Evolutionary conservation across 1,140 invertebrate genomes (phyloP).

Genomic region (Drosophila baimaii): DNA sequence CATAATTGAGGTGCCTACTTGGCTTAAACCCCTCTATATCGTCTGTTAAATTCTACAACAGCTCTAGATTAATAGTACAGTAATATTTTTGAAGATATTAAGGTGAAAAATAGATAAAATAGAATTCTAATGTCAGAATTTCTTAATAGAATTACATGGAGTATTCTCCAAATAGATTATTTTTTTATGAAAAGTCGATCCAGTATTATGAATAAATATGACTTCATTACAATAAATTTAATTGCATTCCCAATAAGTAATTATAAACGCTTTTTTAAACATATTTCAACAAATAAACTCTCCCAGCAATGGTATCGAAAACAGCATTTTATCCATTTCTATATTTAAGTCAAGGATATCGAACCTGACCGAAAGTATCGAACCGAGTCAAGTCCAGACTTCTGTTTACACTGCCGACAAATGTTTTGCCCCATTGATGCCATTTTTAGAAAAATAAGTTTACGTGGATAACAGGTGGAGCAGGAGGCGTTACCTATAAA

Average conservation of each 20-base stretch:
- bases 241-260: background rate
- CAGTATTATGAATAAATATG: background rate
- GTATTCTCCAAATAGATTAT: too few species aligned
- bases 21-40: too few species aligned
- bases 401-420: conserved; percentile 1
- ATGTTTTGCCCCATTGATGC: background rate
- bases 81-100: background rate
- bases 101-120: too few species aligned
- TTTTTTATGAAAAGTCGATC: too few species aligned
- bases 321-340: background rate
- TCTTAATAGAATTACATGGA: too few species aligned
- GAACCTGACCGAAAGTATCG: conserved; percentile 1
- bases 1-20: too few species aligned
- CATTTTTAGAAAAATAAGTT: conserved; percentile 14
- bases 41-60: too few species aligned
- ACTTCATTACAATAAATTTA: background rate
- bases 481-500: background rate
- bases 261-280: background rate
- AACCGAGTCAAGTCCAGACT: background rate
- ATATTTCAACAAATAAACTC: background rate
- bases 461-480: background rate
- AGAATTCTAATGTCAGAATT: too few species aligned
- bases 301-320: too few species aligned
- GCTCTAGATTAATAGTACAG: background rate
- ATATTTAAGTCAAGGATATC: conserved; percentile 1